phyloP scores from a whole-genome alignment of 2,797 vertebrate species.

The Thamnophis elegans region DNA sequence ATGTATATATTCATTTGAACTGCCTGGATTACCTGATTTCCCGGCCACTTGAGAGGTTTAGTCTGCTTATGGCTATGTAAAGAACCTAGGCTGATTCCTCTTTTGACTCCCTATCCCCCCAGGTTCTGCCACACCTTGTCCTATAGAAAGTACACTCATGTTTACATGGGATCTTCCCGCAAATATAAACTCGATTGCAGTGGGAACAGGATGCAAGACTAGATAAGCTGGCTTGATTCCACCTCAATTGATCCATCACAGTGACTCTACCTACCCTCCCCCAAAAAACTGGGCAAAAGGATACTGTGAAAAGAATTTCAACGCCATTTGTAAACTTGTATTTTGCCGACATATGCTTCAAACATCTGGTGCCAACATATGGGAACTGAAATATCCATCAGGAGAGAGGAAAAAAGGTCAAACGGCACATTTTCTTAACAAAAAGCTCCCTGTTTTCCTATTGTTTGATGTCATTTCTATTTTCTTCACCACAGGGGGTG shows the following conservation, averaged over 20 bases:
- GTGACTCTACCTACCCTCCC: background rate
- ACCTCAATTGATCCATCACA: background rate
- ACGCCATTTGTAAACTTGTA: background rate
- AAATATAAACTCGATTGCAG: background rate
- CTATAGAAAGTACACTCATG: background rate
- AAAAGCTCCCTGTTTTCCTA: constrained; percentile 35
- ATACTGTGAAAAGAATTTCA: background rate
- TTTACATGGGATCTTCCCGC: background rate
- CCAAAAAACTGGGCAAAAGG: background rate
- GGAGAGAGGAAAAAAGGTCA: background rate
- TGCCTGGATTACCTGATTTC: background rate
- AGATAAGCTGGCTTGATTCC: background rate
- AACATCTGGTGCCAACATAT: background rate
- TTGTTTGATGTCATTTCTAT: constrained; percentile 53
- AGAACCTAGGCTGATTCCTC: background rate
- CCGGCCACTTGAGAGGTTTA: background rate
- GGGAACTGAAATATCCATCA: background rate
- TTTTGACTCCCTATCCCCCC: background rate
- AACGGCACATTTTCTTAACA: background rate
- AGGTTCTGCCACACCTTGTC: background rate
- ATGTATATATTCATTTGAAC: background rate
- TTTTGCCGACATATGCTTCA: background rate
- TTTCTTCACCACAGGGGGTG: background rate
- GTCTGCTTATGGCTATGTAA: background rate
- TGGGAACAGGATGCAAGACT: background rate